Evolutionary conservation across 1,140 invertebrate species (phyloP), one percentile per base, ranked within the genome.

Genomic region (Cecropterus lyciades): DNA sequence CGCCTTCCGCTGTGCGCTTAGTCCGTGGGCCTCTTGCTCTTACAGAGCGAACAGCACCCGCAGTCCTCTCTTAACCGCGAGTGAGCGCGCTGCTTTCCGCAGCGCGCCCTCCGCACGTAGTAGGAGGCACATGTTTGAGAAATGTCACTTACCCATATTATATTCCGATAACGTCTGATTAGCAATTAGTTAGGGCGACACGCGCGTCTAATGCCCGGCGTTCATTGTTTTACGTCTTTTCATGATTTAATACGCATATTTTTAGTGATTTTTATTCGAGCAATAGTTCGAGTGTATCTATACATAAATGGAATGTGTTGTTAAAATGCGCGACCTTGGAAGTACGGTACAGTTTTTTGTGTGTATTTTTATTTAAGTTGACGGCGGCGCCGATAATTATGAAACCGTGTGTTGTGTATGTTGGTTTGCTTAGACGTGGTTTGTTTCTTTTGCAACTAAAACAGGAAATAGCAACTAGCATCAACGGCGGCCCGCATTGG

Each of bases 31-130:
- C 62, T 57, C 55, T 46, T 64, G 37, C 57, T 57, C 55, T 57
- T 57, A 57, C 67, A 55, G 65, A 72, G 72, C 80, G 77, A 66
- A 48, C 64, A 73, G 65, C 77, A 79, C 72, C 79, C 82, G 82
- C 86, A 89, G 87, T 90, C 68, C 84, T 80, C 82, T 81, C 74
- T 77, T 80, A 87, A 80, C 85, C 84, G 87, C 87, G 81, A 85
- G 80, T 82, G 85, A 90, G 85, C 83, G 84, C 84, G 87, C 83
- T 85, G 86, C 84, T 79, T 89, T 72, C 73, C 74, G 82, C 85
- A 82, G 85, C 84, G 85, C 79, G 83, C 79, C 77, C 82, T 85
- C 82, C 72, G 72, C 78, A 74, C 77, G 72, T 59, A 73, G 75
- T 75, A 77, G 66, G 75, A 77, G 74, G 83, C 84, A 82, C 79